Conservation (phyloP, 1,140 invertebrate genomes). For the Acromyrmex echinatior region DNA sequence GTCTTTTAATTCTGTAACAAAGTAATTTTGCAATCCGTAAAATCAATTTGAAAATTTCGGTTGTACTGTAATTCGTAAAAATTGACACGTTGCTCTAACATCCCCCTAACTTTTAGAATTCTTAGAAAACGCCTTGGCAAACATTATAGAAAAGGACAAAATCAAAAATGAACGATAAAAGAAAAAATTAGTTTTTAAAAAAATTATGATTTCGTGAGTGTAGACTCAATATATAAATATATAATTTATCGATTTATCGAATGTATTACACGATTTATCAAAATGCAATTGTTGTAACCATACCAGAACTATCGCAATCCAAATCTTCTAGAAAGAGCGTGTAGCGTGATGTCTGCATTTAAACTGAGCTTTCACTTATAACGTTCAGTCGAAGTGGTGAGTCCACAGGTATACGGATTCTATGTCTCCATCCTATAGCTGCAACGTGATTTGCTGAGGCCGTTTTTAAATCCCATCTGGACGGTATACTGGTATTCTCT, state of each 20-base stretch:
- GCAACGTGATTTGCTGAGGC: constrained; percentile 9
- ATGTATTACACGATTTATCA: background rate
- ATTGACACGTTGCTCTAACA: no score
- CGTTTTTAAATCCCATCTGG: constrained; percentile 31
- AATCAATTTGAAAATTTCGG: no score
- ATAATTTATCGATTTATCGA: no score
- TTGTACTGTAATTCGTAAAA: no score
- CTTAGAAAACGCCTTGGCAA: background rate
- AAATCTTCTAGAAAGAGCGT: no score
- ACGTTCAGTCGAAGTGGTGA: background rate
- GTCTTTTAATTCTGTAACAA: no score
- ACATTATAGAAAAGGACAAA: background rate
- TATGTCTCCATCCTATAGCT: background rate
- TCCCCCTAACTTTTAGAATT: background rate
- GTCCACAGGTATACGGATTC: background rate
- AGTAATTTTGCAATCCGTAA: no score
- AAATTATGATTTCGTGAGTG: background rate
- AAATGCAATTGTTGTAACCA: background rate
- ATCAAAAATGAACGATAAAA: background rate
- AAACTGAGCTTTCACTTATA: constrained; percentile 34
- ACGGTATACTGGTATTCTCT: background rate
- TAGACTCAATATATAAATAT: background rate
- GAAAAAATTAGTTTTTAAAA: background rate
- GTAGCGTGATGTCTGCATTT: background rate
- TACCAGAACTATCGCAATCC: background rate